Conservation (phyloP, 2,113 vertebrate genomes). For the Lagopus muta region DNA sequence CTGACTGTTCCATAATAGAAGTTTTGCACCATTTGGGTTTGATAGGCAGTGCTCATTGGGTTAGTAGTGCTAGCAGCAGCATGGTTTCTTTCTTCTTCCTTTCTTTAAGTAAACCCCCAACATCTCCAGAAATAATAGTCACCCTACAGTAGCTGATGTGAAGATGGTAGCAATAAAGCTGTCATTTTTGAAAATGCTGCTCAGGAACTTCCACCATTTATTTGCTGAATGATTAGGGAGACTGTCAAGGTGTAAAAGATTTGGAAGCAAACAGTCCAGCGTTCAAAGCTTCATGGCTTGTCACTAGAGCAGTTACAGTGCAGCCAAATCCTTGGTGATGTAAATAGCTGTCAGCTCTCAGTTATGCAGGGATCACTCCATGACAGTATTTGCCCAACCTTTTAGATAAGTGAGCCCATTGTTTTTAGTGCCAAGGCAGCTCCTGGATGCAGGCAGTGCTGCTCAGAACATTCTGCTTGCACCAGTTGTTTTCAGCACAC, state of each 20-base stretch:
- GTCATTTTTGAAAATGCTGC: background rate
- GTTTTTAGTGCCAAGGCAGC: background rate
- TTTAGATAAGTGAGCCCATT: background rate
- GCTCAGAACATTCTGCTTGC: background rate
- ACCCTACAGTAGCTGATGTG: background rate
- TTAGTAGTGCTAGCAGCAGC: background rate
- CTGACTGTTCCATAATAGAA: background rate
- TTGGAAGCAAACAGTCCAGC: background rate
- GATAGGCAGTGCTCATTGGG: background rate
- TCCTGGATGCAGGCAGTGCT: background rate
- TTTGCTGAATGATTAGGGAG: constrained; percentile 40
- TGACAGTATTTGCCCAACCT: background rate
- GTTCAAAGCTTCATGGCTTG: background rate
- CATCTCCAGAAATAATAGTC: background rate
- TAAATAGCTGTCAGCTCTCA: constrained; percentile 51
- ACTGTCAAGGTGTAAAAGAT: constrained; percentile 3
- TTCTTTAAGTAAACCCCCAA: background rate
- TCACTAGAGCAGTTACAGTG: constrained; percentile 17
- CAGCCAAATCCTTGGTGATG: constrained; percentile 20
- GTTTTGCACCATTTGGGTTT: background rate
- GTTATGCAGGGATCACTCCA: background rate
- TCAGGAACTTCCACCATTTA: constrained; percentile 23
- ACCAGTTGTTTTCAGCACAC: background rate
- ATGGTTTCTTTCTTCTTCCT: background rate
- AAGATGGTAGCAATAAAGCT: background rate